Conservation (phyloP, 1,140 invertebrate species). For the Lethocerus indicus region DNA sequence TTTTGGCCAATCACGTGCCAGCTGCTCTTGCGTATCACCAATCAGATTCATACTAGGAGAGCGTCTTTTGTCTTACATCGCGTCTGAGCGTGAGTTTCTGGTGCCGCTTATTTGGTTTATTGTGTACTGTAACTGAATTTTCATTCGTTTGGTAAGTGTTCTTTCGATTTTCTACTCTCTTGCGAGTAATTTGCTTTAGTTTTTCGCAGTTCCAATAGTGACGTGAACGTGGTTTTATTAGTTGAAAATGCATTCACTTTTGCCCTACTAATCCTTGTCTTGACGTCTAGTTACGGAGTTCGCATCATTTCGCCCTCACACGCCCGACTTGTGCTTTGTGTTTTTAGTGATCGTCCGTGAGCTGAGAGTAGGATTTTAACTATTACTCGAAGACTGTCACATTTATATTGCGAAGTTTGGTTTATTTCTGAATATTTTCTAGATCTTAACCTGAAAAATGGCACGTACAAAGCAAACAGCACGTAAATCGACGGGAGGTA, state of each 20-base stretch:
- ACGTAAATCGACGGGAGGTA: conserved; percentile 63
- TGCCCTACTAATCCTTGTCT: too few relatives aligned
- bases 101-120: background rate
- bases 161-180: background rate
- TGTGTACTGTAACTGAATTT: background rate
- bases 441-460: conserved; percentile 29
- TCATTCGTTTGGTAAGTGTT: background rate
- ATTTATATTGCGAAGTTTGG: background rate
- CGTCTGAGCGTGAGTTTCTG: too few relatives aligned
- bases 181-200: background rate
- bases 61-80: conserved; percentile 7
- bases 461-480: conserved; percentile 77
- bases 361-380: background rate
- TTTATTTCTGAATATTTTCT: background rate
- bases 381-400: background rate
- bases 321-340: too few relatives aligned
- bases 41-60: conserved; percentile 3
- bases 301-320: too few relatives aligned
- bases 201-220: too few relatives aligned
- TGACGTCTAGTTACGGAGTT: too few relatives aligned
- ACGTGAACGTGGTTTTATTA: too few relatives aligned
- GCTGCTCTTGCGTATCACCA: background rate
- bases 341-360: background rate
- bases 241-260: too few relatives aligned
- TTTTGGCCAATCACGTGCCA: conserved; percentile 12